phyloP scores from a whole-genome alignment of 2,888 invertebrate genomes.

The Melanophora roralis region DNA sequence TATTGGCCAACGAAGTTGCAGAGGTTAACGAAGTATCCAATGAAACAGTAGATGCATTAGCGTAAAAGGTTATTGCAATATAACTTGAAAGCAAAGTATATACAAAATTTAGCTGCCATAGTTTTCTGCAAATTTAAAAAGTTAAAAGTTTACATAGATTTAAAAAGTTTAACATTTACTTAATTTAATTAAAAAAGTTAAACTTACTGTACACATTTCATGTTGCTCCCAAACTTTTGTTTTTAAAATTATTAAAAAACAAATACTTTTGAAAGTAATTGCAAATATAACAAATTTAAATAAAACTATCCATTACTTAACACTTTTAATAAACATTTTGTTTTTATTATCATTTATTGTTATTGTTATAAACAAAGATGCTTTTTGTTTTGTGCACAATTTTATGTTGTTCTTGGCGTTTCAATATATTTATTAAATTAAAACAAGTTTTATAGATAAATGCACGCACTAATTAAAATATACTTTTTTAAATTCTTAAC shows the following conservation, averaged over 20 bases:
- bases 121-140: conserved; percentile 19
- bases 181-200: no score
- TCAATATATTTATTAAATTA: background rate
- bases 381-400: background rate
- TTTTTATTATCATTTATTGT: conserved; percentile 23
- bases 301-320: background rate
- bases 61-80: background rate
- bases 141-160: no score
- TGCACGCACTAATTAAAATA: no score
- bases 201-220: no score
- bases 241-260: no score
- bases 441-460: background rate
- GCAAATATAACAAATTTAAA: background rate
- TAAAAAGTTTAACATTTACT: no score
- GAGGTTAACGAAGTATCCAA: conserved; percentile 4
- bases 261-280: no score
- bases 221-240: no score
- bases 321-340: background rate
- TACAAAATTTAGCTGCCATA: background rate
- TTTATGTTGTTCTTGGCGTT: background rate
- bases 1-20: conserved; percentile 7
- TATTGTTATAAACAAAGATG: background rate
- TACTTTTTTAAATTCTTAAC: no score
- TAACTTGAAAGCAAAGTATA: background rate
- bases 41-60: background rate